Evolutionary conservation across 2,113 vertebrate species (phyloP).

Genomic region (Australoheros scitulus): DNA sequence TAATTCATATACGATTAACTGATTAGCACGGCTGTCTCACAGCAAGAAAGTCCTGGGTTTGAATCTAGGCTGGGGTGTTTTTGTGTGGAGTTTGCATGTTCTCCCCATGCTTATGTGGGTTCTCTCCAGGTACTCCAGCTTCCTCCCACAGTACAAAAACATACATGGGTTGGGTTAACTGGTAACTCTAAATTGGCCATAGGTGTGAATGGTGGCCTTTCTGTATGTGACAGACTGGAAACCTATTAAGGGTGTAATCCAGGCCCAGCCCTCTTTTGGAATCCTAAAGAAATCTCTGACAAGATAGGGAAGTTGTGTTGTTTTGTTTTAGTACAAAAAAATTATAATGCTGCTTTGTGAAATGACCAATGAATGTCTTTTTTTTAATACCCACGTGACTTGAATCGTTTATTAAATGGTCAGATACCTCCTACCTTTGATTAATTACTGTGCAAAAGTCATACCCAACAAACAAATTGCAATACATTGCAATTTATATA

Average conservation of each 20-base stretch:
- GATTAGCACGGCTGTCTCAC: not conserved
- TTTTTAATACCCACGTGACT: not conserved
- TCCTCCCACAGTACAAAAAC: not conserved
- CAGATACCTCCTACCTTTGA: not conserved
- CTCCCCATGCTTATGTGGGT: not conserved
- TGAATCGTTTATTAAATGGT: not conserved
- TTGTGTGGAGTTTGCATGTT: not conserved
- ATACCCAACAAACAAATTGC: not conserved
- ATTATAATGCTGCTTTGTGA: not conserved
- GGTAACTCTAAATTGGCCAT: not conserved
- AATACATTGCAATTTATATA: not conserved
- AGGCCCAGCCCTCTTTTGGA: not conserved
- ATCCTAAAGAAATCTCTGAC: not conserved
- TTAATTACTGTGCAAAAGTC: not conserved
- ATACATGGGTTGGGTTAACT: not conserved
- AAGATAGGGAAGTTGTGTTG: not conserved
- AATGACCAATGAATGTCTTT: not conserved
- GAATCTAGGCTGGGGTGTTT: not conserved
- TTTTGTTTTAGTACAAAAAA: no score
- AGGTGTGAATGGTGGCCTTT: not conserved
- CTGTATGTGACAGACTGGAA: not conserved
- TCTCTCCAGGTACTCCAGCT: no score
- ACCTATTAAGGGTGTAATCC: not conserved
- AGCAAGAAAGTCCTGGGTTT: no score
- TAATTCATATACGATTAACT: not conserved